A percentile compares a stretch with the other conserved stretches of the same genome.
phyloP scores from a whole-genome alignment of 2,797 vertebrate genomes.

The Trichosurus vulpecula region DNA sequence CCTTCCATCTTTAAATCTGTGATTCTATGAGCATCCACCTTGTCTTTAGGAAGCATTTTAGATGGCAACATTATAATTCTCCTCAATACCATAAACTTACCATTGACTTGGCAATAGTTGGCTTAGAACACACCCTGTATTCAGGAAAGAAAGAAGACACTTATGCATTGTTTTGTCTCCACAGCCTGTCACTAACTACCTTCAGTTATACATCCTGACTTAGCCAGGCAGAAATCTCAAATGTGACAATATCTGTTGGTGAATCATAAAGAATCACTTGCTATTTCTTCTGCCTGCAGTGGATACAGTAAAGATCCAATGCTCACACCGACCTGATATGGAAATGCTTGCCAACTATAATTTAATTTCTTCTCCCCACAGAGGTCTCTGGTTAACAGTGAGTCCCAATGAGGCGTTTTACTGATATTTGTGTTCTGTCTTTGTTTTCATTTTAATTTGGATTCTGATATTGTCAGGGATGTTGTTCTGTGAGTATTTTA shows the following conservation, averaged over 20 bases:
- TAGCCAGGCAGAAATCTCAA: constrained; percentile 60
- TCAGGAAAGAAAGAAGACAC: not conserved
- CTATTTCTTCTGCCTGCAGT: not conserved
- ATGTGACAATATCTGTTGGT: constrained; percentile 25
- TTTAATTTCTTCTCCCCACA: constrained; percentile 67
- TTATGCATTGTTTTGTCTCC: constrained; percentile 7
- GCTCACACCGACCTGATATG: not conserved
- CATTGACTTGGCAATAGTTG: not conserved
- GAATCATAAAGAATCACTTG: constrained; percentile 30
- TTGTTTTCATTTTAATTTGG: constrained; percentile 49
- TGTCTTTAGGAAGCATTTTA: not conserved
- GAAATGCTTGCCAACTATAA: constrained; percentile 38
- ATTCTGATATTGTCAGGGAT: constrained; percentile 42
- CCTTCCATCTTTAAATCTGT: not conserved
- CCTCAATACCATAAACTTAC: not conserved
- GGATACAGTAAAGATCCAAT: not conserved
- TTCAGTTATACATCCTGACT: constrained; percentile 35
- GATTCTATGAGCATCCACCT: not conserved
- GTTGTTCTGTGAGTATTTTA: constrained; percentile 9
- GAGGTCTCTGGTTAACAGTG: constrained; percentile 70
- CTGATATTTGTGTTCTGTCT: constrained; percentile 62
- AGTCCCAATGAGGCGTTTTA: constrained; percentile 74
- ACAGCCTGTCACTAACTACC: not conserved
- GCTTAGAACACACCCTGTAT: not conserved
- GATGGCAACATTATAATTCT: not conserved